Evolutionary conservation across 2,797 vertebrate species (phyloP).

Genomic region (Helostoma temminkii): DNA sequence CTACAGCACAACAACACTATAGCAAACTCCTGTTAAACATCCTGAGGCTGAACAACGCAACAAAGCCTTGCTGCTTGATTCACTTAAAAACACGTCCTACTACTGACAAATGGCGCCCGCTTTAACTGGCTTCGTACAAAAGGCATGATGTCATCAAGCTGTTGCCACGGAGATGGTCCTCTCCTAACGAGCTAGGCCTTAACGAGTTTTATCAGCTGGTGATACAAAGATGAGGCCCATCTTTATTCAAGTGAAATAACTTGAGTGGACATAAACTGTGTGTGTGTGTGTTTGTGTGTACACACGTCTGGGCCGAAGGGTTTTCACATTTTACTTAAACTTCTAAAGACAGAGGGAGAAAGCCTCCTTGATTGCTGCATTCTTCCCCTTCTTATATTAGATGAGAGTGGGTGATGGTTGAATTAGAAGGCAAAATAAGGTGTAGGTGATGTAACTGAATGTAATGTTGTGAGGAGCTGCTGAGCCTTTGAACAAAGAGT

Average conservation of each 20-base stretch:
- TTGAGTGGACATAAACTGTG: slow-evolving; percentile 25
- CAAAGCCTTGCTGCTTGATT: slow-evolving; percentile 55
- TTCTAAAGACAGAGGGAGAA: slow-evolving; percentile 45
- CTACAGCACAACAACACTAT: not conserved
- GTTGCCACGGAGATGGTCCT: slow-evolving; percentile 71
- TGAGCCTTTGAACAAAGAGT: slow-evolving; percentile 57
- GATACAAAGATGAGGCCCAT: slow-evolving; percentile 50
- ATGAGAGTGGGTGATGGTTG: slow-evolving; percentile 51
- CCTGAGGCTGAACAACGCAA: slow-evolving; percentile 15
- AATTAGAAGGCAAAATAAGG: slow-evolving; percentile 54
- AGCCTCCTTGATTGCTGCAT: slow-evolving; percentile 47
- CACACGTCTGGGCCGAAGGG: slow-evolving; percentile 22
- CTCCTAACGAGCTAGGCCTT: slow-evolving; percentile 71
- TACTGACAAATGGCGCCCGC: slow-evolving; percentile 19
- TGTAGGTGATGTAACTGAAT: slow-evolving; percentile 80
- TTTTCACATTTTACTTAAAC: slow-evolving; percentile 52
- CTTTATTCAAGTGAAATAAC: slow-evolving; percentile 44
- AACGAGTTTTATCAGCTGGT: slow-evolving; percentile 71
- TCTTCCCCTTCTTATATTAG: slow-evolving; percentile 42
- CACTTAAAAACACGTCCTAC: slow-evolving; percentile 59
- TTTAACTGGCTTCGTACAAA: slow-evolving; percentile 22
- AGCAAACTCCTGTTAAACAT: slow-evolving; percentile 13
- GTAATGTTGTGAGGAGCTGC: slow-evolving; percentile 66
- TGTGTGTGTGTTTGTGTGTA: slow-evolving; percentile 7
- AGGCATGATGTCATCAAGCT: slow-evolving; percentile 60